Conservation (phyloP, 2,113 vertebrate species). For the Phylloscopus whistleri region DNA sequence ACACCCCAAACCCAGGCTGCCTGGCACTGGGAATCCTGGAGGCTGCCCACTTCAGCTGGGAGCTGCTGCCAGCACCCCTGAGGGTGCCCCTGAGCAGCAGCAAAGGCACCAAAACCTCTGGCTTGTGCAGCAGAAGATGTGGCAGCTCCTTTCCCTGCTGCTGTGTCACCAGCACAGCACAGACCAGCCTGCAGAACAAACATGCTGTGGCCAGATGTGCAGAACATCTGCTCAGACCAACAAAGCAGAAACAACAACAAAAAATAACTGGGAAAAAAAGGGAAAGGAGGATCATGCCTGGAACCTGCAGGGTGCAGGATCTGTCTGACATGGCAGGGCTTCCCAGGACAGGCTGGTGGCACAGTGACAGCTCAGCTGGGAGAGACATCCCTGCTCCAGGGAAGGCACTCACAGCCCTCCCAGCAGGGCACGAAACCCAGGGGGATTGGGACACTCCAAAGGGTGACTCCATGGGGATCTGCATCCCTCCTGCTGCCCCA, state of each 20-base stretch:
- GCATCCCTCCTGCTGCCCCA: not conserved
- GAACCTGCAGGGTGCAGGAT: not conserved
- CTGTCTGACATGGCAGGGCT: not conserved
- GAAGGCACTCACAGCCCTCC: not conserved
- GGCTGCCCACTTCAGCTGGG: not conserved
- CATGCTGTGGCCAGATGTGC: slow-evolving; percentile 63
- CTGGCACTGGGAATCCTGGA: not conserved
- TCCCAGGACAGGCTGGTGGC: not conserved
- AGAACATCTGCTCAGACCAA: slow-evolving; percentile 61
- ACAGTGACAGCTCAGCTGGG: rapidly evolving
- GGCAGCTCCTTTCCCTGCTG: not conserved
- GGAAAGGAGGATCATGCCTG: not conserved
- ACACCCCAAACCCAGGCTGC: not conserved
- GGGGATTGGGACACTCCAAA: not conserved
- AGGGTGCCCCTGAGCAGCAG: not conserved
- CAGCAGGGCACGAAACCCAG: rapidly evolving
- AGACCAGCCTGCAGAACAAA: slow-evolving; percentile 17
- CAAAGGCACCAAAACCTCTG: not conserved
- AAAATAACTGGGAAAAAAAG: not conserved
- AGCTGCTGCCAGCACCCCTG: not conserved
- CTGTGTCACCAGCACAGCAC: not conserved
- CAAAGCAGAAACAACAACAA: slow-evolving; percentile 27
- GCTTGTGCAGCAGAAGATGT: not conserved
- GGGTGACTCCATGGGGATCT: not conserved
- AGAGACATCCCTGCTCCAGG: not conserved